A percentile compares a stretch with the other conserved stretches of the same genome.
These are phyloP conservation scores for Sisyra terminalis DNA, from an alignment of 2,888 invertebrate genomes.

Conservation along the genomic window DNA sequence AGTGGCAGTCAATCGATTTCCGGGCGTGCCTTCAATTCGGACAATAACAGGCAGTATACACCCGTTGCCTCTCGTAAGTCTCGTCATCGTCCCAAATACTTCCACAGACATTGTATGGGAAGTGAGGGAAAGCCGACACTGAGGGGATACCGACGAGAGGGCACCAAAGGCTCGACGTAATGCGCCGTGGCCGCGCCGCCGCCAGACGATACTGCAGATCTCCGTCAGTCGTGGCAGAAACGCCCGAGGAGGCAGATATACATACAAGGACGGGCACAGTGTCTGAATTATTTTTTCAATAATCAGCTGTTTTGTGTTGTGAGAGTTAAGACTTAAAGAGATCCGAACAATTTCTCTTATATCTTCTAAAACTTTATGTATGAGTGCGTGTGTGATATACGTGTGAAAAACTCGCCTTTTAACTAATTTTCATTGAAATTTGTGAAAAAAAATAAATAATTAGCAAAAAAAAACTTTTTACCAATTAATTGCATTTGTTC, in stretches of 20 bases:
- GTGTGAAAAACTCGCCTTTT: background rate
- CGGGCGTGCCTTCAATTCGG: constrained; percentile 5
- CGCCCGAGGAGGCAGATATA: constrained; percentile 3
- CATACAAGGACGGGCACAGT: background rate
- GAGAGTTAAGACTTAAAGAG: background rate
- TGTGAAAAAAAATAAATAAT: background rate
- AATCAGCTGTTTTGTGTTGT: background rate
- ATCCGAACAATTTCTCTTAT: background rate
- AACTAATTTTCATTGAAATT: background rate
- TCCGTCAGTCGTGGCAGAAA: constrained; percentile 5
- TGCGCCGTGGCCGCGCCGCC: background rate
- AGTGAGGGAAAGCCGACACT: background rate
- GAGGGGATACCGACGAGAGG: background rate
- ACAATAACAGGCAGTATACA: constrained; percentile 1
- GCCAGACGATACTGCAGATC: background rate
- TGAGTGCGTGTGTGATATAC: background rate
- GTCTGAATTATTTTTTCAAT: no score
- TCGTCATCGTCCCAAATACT: constrained; percentile 1
- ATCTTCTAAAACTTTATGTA: background rate
- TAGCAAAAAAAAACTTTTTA: background rate
- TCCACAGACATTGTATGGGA: background rate
- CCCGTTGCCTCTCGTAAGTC: background rate
- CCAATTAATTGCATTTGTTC: background rate
- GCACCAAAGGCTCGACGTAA: background rate
- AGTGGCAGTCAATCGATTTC: constrained; percentile 5